Base-by-base conservation (phyloP, 2,888 invertebrate species). In the Aleiodes alternator region DNA sequence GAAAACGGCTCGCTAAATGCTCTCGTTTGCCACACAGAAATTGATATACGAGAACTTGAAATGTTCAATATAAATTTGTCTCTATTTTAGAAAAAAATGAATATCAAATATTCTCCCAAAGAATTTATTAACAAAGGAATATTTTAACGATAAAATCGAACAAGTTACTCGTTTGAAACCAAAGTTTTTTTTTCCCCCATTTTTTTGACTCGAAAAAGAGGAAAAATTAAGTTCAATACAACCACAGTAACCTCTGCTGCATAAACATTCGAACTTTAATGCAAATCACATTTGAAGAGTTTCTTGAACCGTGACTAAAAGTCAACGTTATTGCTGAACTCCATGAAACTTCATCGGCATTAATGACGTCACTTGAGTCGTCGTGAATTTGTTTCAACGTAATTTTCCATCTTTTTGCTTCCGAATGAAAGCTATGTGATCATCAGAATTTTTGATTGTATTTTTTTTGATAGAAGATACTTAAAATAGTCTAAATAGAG, bases 281-380 rank as follows among this genome's bases (percentile, higher is more conserved):
- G 86, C 85, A 87, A 88, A 88, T 88, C 86, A 83, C 86, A 85
- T 87, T 82, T 84, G 85, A 1, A 85, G 85, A 81, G 80, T 81
- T 84, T 83, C 81, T 79, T 81, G 80, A 78, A 78, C 79, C 79
- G 78, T 79, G 77, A 79, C 78, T 78, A 75, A 9, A 23, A 56
- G 56, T 56, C 56, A 56, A 56, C 29, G 56, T 23, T 56, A 14
- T 56, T 56, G 56, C 56, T 56, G 56, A 56, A 56, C 56, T 56
- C 56, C 9, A 56, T 7, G 56, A 31, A 78, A 71, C 72, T 76
- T 77, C 69, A 78, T 78, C 79, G 79, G 78, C 81, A 79, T 82
- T 82, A 82, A 84, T 82, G 82, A 82, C 74, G 73, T 72, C 80
- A 81, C 81, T 82, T 78, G 75, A 79, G 78, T 77, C 78, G 38